Base-by-base conservation (phyloP, 2,888 invertebrate species). In the Galerucella pusilla region DNA sequence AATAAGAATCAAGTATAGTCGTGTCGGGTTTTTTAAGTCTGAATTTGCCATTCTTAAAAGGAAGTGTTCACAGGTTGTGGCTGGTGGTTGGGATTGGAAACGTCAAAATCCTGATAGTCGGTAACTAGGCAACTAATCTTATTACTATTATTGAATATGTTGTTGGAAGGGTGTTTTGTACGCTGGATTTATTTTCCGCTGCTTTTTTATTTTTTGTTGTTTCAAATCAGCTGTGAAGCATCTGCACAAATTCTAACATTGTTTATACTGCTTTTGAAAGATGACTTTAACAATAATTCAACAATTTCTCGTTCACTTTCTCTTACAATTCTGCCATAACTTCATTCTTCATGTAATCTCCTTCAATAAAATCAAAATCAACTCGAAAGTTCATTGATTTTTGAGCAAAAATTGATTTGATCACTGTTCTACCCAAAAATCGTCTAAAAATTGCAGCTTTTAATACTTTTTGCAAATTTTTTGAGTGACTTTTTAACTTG, bases 1-100 rank as follows among this genome's bases (percentile, higher is more conserved):
- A 14, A 61, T 69, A 16, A 14, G 14, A 54, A 54, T 1, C 5
- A 42, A 20, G 20, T 45, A 9, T 45, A 45, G 45, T 45, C 20
- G 12, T 14, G 66, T 54, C 42, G 52, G n/a, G 16, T 20, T 52
- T 49, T 7, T 65, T n/a, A 1, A 46, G 16, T 67, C 67, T 12
- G 14, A 14, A 12, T 20, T 52, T 59, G 54, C 45, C 64, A 20
- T 45, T 65, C 20, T 65, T 45, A 42, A 45, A 7, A 10, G 42
- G 46, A 45, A 65, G 46, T 65, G 69, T 69, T 69, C 49, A 69
- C 69, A 69, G 69, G 69, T 69, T 69, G 69, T 61, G 69, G 69
- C 46, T 59, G 59, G 69, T 45, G 42, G 68, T 45, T 68, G 20
- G 45, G 57, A 59, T 42, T 61, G 57, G 45, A 68, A 59, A 68